phyloP scores from a whole-genome alignment of 2,888 invertebrate species.

The Beris chalybata region DNA sequence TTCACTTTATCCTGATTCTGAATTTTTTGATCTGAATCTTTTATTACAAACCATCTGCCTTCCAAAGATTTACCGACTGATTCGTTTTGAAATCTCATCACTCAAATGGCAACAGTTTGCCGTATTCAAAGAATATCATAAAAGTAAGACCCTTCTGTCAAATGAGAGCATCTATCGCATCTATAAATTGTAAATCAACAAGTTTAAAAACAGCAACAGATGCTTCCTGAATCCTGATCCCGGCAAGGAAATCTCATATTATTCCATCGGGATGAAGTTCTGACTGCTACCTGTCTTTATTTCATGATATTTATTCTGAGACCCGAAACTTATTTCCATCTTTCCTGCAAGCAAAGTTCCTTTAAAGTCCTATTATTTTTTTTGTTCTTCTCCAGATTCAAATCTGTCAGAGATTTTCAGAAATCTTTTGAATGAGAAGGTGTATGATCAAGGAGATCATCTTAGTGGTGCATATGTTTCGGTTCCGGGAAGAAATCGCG shows the following conservation, averaged over 20 bases:
- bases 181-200: conserved; percentile 29
- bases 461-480: conserved; percentile 29
- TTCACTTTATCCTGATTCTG: no score
- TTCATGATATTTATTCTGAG: conserved; percentile 9
- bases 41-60: no score
- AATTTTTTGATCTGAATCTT: no score
- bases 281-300: conserved; percentile 32
- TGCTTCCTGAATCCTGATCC: conserved; percentile 6
- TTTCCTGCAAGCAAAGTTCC: conserved; percentile 15
- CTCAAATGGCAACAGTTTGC: conserved; percentile 25
- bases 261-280: neutral
- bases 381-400: conserved; percentile 6
- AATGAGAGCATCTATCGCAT: neutral
- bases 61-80: no score
- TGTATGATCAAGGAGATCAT: conserved; percentile 1
- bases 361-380: conserved; percentile 10
- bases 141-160: no score
- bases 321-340: conserved; percentile 15
- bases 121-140: neutral
- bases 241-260: conserved; percentile 17
- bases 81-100: no score
- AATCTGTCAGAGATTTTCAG: conserved; percentile 25
- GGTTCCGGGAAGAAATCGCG: conserved; percentile 14
- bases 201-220: conserved; percentile 24
- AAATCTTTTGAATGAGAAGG: conserved; percentile 25